These are phyloP conservation scores for Charadrius vociferus DNA, from an alignment of 2,113 vertebrate genomes.

Conservation along the genomic window DNA sequence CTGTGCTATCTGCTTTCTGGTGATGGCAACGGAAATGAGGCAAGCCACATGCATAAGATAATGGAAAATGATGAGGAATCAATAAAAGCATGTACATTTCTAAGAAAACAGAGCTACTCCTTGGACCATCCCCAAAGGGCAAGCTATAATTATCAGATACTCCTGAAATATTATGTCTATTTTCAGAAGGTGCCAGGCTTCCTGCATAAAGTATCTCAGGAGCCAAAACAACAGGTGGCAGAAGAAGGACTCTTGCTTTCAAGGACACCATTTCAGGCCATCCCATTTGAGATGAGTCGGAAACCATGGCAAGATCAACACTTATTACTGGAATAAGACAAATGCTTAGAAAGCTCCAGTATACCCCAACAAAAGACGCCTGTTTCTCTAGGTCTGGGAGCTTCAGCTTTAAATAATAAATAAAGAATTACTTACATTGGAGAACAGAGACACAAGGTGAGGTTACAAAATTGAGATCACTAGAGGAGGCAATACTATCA, in stretches of 20 bases:
- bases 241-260: background rate
- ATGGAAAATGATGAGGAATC: background rate
- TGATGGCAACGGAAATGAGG: background rate
- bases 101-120: background rate
- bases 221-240: background rate
- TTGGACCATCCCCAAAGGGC: background rate
- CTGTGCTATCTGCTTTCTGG: background rate
- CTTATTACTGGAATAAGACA: background rate
- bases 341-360: background rate
- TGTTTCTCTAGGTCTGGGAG: background rate
- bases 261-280: background rate
- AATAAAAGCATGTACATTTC: background rate
- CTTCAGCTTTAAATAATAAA: background rate
- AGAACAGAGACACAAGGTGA: background rate
- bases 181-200: background rate
- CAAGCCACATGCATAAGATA: fast-evolving
- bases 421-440: background rate
- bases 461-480: background rate
- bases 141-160: background rate
- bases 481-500: background rate
- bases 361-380: background rate
- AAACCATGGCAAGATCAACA: fast-evolving
- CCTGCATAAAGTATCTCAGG: background rate
- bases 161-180: background rate
- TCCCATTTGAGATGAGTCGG: background rate